These are phyloP conservation scores for Fragum whitleyi DNA, from an alignment of 2,888 invertebrate genomes.

Conservation along the genomic window DNA sequence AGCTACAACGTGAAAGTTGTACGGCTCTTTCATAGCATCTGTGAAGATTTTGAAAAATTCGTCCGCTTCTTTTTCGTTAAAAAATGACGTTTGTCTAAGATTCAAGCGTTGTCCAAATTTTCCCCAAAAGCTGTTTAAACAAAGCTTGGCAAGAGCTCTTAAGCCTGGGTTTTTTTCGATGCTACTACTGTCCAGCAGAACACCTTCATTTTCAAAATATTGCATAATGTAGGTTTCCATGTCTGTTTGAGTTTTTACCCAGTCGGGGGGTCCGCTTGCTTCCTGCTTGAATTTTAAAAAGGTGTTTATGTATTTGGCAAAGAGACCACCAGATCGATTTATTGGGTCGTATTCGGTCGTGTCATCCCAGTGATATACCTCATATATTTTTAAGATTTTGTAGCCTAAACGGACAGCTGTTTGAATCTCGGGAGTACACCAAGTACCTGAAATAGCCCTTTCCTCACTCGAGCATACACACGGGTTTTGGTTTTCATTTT, in stretches of 20 bases:
- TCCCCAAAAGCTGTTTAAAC: slow-evolving; percentile 66
- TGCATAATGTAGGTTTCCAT: slow-evolving; percentile 62
- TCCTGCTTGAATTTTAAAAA: slow-evolving; percentile 74
- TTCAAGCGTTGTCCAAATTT: slow-evolving; percentile 55
- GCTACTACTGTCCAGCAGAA: slow-evolving; percentile 36
- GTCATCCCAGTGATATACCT: slow-evolving; percentile 78
- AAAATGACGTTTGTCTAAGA: slow-evolving; percentile 25
- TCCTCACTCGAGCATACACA: slow-evolving; percentile 80
- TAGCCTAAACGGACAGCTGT: slow-evolving; percentile 81
- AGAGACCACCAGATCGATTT: slow-evolving; percentile 68
- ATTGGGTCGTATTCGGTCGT: slow-evolving; percentile 56
- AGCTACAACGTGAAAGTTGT: slow-evolving; percentile 29
- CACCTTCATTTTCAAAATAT: slow-evolving; percentile 62
- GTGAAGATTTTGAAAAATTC: slow-evolving; percentile 39
- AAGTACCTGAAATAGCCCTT: slow-evolving; percentile 77
- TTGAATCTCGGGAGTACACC: slow-evolving; percentile 81
- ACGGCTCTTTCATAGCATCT: slow-evolving; percentile 25
- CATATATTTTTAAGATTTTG: slow-evolving; percentile 74
- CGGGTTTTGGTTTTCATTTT: slow-evolving; percentile 55
- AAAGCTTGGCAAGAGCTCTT: slow-evolving; percentile 52
- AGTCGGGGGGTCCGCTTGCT: slow-evolving; percentile 70
- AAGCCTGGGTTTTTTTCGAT: slow-evolving; percentile 57
- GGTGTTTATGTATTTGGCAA: slow-evolving; percentile 79
- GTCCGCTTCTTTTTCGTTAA: slow-evolving; percentile 34
- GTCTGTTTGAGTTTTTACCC: slow-evolving; percentile 57